Base-by-base conservation (phyloP, 2,888 invertebrate species). In the Nemotelus pantherinus region DNA sequence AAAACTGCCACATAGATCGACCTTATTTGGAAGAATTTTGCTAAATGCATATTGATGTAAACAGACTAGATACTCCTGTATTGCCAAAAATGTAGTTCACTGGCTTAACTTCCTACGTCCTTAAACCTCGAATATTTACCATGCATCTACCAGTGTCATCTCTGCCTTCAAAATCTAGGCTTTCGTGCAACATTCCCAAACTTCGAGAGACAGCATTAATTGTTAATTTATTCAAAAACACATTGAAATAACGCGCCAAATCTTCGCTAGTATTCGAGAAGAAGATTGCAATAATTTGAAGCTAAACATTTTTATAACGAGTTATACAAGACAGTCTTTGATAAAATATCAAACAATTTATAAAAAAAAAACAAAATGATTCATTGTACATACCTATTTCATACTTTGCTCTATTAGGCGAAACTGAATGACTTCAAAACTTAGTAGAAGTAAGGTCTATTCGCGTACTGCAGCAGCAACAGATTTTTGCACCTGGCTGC, bases 301-400 rank as follows among this genome's bases (percentile, higher is more conserved):
- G 74, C 74, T 74, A 63, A 47, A 74, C 60, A 60, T 74, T 74
- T 74, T 50, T 74, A 74, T 74, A 63, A 74, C 48, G 50, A 74
- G 48, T 60, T 74, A 74, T 74, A 74, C 74, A 74, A 74, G 43
- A 60, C 63, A 74, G 63, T 74, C 63, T 45, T 74, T 63, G 48
- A 57, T 39, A 72, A 74, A 50, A 60, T 74, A 45, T 57, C 47
- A 41, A 39, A 63, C 47, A 74, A 63, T 70, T 74, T 74, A 63
- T 74, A 74, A 58, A 57, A 67, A 63, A 50, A 78, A 75, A 53
- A 57, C 77, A 80, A 78, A 76, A 74, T 53, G 44, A 76, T 77
- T 80, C 79, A 71, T 78, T 77, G 79, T 77, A 81, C 44, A 70
- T 70, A 68, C 63, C 57, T 43, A 63, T 63, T 25, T n/a, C 25